A percentile compares a stretch with the other conserved stretches of the same genome.
phyloP scores from a whole-genome alignment of 1,140 invertebrate species.

The Drosophila cardini region DNA sequence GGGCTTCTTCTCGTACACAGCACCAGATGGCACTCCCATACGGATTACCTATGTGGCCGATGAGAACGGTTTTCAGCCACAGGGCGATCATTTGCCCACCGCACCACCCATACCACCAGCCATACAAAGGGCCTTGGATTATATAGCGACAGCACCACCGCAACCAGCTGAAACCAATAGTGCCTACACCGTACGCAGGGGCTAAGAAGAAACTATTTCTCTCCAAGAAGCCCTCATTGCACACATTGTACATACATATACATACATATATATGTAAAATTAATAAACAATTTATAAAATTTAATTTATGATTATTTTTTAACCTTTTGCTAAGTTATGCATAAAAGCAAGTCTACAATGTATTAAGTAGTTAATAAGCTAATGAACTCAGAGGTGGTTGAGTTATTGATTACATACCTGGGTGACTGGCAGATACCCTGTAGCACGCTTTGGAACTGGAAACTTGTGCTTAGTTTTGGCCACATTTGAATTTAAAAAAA shows the following conservation, averaged over 20 bases:
- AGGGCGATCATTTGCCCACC: constrained; percentile 87
- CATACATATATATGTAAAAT: constrained; percentile 37
- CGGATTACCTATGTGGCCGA: constrained; percentile 90
- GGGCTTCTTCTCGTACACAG: constrained; percentile 90
- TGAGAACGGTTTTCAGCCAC: constrained; percentile 89
- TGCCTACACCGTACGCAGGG: constrained; percentile 55
- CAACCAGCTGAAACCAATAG: constrained; percentile 61
- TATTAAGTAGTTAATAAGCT: constrained; percentile 1
- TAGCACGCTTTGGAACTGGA: too few relatives aligned
- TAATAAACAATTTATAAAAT: constrained; percentile 28
- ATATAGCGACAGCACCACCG: constrained; percentile 86
- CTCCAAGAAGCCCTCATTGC: not conserved
- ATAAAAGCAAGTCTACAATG: constrained; percentile 3
- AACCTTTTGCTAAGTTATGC: constrained; percentile 4
- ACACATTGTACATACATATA: constrained; percentile 13
- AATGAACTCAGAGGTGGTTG: not conserved
- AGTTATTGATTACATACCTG: not conserved
- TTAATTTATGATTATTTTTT: constrained; percentile 5
- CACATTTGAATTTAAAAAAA: too few relatives aligned
- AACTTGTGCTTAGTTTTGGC: too few relatives aligned
- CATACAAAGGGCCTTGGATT: constrained; percentile 88
- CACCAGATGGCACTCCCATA: constrained; percentile 90
- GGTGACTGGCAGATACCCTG: not conserved
- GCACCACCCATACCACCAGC: constrained; percentile 89
- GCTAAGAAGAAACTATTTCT: constrained; percentile 28